Conservation (phyloP, 1,140 invertebrate species). For the Microplitis mediator region DNA sequence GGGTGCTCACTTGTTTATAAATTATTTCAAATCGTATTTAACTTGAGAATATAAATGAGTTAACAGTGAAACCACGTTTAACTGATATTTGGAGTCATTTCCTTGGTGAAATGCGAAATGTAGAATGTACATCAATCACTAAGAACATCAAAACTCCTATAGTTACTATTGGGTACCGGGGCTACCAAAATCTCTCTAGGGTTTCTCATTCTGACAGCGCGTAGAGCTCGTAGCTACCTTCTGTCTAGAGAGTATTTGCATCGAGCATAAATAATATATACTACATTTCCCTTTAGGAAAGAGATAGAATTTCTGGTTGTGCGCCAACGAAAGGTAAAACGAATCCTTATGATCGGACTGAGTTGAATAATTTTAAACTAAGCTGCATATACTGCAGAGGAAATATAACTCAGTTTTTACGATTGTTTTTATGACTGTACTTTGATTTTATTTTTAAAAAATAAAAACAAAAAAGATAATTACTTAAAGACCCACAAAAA, state of each 20-base stretch:
- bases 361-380: conserved; percentile 47
- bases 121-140: neutral
- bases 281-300: neutral
- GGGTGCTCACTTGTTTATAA: too few species aligned
- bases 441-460: conserved; percentile 20
- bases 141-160: neutral
- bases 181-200: neutral
- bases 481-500: too few species aligned
- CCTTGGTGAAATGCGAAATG: too few species aligned
- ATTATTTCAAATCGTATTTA: too few species aligned
- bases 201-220: neutral
- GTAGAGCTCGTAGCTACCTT: neutral
- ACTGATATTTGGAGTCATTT: too few species aligned
- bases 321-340: conserved; percentile 33
- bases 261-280: conserved; percentile 1
- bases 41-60: too few species aligned
- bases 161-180: neutral
- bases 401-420: conserved; percentile 21
- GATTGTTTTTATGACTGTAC: conserved; percentile 27
- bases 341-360: conserved; percentile 45
- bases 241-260: conserved; percentile 6
- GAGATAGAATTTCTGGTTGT: conserved; percentile 13
- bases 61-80: too few species aligned
- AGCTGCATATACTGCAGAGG: conserved; percentile 39
- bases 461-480: too few species aligned